Evolutionary conservation across 2,888 invertebrate species (phyloP), one percentile per base, ranked within the genome.

Genomic region (Parnassius apollo): DNA sequence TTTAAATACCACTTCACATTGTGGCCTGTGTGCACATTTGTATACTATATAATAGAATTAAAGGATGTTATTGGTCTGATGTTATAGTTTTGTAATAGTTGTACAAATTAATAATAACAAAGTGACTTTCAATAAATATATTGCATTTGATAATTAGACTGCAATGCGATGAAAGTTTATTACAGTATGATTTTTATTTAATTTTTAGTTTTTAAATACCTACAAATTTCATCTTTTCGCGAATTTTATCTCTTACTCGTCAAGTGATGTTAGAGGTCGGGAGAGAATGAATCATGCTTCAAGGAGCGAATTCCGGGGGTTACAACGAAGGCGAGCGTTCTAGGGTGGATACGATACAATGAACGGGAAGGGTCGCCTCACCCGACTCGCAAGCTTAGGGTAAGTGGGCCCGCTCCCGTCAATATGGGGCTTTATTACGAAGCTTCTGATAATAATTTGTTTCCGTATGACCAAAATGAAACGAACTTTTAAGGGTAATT

Each of bases 251-350:
- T 81, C 75, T 79, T 80, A 81, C 76, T 80, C 75, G 78, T 84
- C 84, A 84, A 86, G 88, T 86, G 85, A 82, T 78, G 80, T 71
- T 70, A 73, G 74, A 79, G 79, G 78, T 78, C 78, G 82, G 77
- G 82, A 82, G 79, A 80, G 85, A 83, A 88, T 91, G 90, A 91
- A 88, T 90, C 91, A 91, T 90, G 86, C 82, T 84, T 85, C 82
- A 85, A 91, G 89, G 82, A 91, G 88, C 85, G 84, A 88, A 90
- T 87, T 91, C 90, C 87, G 84, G 84, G 90, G 91, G 89, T 86
- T 83, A 87, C 85, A 86, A 89, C 86, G 87, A 84, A 88, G 86
- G 86, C 86, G 83, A 89, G 80, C 85, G 83, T 84, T 86, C 83
- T 86, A 85, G 88, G 90, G 91, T 88, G 88, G 88, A 86, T 87